Percentiles rank a stretch among this genome's conserved stretches.
These are phyloP conservation scores for Bufo gargarizans DNA, from an alignment of 2,113 vertebrate species.

Conservation along the genomic window DNA sequence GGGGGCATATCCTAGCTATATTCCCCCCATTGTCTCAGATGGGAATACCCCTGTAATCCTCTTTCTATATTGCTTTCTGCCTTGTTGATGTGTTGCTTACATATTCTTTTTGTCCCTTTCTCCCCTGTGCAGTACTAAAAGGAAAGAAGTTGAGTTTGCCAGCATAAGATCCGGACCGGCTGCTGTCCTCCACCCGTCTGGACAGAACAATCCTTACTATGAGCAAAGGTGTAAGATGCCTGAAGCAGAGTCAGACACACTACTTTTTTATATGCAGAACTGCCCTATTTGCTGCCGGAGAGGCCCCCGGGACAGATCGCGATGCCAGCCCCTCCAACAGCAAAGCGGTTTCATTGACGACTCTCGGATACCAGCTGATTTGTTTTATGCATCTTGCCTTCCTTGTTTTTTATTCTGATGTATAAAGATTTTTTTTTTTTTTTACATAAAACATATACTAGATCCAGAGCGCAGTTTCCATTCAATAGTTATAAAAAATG, in stretches of 20 bases:
- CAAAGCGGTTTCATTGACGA: conserved; percentile 71
- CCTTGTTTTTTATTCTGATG: conserved; percentile 93
- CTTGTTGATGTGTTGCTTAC: conserved; percentile 48
- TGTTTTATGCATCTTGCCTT: conserved; percentile 98
- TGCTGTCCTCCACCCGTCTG: conserved; percentile 78
- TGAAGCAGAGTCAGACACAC: conserved; percentile 83
- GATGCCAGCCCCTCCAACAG: conserved; percentile 67
- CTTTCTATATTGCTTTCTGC: no score
- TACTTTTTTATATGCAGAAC: conserved; percentile 74
- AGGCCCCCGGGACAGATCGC: conserved; percentile 26
- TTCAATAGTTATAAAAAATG: conserved; percentile 73
- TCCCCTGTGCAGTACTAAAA: conserved; percentile 85
- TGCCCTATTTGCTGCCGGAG: conserved; percentile 54
- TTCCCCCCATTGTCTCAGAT: no score
- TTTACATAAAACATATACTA: conserved; percentile 88
- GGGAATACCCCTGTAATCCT: no score
- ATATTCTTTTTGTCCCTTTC: conserved; percentile 45
- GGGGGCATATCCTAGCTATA: no score
- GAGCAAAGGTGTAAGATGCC: conserved; percentile 85
- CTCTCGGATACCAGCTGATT: conserved; percentile 78
- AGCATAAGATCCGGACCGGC: conserved; percentile 81
- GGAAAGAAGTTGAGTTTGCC: conserved; percentile 99
- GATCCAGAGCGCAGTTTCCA: conserved; percentile 82
- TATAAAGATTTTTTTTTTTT: conserved; percentile 96
- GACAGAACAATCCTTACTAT: conserved; percentile 79